Percentiles rank a stretch among this genome's conserved stretches.
Conservation (phyloP, 2,113 vertebrate genomes). For the Ursus arctos region DNA sequence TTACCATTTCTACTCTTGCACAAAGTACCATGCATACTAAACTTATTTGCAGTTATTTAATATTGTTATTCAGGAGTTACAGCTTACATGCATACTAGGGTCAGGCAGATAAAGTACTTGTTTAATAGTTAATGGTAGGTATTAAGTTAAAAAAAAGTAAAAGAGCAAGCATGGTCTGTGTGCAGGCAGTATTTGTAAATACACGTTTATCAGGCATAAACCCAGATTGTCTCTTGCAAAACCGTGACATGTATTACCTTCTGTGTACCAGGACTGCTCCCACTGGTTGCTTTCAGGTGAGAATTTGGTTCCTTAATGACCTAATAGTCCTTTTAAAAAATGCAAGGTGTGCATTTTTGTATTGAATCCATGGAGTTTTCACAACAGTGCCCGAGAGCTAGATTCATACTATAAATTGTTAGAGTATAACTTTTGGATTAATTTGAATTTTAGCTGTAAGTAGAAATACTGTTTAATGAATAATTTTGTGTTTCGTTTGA, state of each 20-base stretch:
- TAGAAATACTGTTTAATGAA: not conserved
- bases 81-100: not conserved
- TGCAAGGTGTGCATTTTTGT: not conserved
- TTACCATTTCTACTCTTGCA: not conserved
- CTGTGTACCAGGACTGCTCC: not conserved
- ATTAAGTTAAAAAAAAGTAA: not conserved
- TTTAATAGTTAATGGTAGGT: not conserved
- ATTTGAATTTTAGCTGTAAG: slow-evolving; percentile 27
- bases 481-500: slow-evolving; percentile 44
- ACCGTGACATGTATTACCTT: not conserved
- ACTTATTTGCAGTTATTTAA: not conserved
- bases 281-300: slow-evolving; percentile 44
- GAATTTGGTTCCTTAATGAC: not conserved
- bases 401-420: not conserved
- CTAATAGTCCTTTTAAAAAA: not conserved
- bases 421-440: not conserved
- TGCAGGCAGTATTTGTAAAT: slow-evolving; percentile 12
- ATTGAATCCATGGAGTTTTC: not conserved
- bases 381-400: not conserved
- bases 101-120: not conserved
- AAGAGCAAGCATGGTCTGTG: not conserved
- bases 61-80: not conserved
- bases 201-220: not conserved
- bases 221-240: not conserved
- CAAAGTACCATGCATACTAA: not conserved